phyloP scores from a whole-genome alignment of 2,888 invertebrate species.

The Neoascia interrupta region DNA sequence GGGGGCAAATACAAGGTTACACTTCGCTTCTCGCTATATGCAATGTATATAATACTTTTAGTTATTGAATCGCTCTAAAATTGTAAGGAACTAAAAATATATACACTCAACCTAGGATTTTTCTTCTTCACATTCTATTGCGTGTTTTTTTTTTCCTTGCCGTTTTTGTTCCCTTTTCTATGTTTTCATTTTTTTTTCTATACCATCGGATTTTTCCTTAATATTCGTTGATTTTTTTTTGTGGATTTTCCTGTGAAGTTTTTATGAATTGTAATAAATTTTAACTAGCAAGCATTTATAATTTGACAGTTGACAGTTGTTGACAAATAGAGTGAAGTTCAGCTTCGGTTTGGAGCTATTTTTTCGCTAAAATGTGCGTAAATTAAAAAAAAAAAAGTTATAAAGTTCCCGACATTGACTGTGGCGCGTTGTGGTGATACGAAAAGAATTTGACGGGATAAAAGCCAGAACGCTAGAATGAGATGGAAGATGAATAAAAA shows the following conservation, averaged over 20 bases:
- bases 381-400: background rate
- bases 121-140: slow-evolving; percentile 52
- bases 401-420: slow-evolving; percentile 57
- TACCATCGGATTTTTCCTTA: slow-evolving; percentile 18
- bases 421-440: slow-evolving; percentile 52
- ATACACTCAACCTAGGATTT: slow-evolving; percentile 65
- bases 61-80: slow-evolving; percentile 76
- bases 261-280: background rate
- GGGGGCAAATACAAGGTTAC: slow-evolving; percentile 73
- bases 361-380: background rate
- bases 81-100: slow-evolving; percentile 74
- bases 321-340: slow-evolving; percentile 9
- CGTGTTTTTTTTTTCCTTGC: slow-evolving; percentile 34
- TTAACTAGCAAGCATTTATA: background rate
- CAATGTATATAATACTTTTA: slow-evolving; percentile 74
- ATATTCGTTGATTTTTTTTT: slow-evolving; percentile 38
- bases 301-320: slow-evolving; percentile 20
- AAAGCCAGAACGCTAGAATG: slow-evolving; percentile 35
- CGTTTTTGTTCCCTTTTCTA: background rate
- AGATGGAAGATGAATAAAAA: background rate
- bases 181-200: slow-evolving; percentile 17
- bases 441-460: slow-evolving; percentile 23
- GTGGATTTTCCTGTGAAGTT: slow-evolving; percentile 20
- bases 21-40: slow-evolving; percentile 73
- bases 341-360: background rate